Evolutionary conservation across 2,888 invertebrate species (phyloP).

Genomic region (Nephrotoma guestfalica): DNA sequence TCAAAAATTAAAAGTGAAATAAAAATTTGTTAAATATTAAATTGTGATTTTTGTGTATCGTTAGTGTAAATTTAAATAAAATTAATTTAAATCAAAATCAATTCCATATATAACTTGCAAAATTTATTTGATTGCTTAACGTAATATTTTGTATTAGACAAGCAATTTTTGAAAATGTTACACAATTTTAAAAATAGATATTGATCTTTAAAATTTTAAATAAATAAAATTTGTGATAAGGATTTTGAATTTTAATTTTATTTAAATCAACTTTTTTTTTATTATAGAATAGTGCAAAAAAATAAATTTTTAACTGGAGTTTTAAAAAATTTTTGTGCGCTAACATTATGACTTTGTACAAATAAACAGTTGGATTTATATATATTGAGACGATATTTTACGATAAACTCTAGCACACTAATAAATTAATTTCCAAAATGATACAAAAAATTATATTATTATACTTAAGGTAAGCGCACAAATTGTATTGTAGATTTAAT

Average conservation of each 20-base stretch:
- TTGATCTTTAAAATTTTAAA: not conserved
- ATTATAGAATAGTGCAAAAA: not conserved
- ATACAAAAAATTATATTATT: not conserved
- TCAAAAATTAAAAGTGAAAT: not conserved
- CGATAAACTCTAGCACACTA: not conserved
- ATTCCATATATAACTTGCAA: not conserved
- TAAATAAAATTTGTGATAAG: not conserved
- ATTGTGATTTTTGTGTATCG: not conserved
- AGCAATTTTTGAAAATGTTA: not conserved
- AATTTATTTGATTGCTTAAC: not conserved
- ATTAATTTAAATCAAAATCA: not conserved
- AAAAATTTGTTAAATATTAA: not conserved
- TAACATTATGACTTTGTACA: not conserved
- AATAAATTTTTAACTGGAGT: not conserved
- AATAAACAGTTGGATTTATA: not conserved
- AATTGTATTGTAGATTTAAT: not conserved
- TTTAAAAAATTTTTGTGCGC: not conserved
- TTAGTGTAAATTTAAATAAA: not conserved
- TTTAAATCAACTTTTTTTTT: not conserved
- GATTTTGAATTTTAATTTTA: not conserved
- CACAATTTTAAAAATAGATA: not conserved
- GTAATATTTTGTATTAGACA: not conserved
- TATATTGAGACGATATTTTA: not conserved
- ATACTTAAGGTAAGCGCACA: not conserved
- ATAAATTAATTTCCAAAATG: not conserved